Percentiles rank a stretch among this genome's conserved stretches.
Conservation (phyloP, 2,113 vertebrate genomes). For the Mormoops blainvillei region DNA sequence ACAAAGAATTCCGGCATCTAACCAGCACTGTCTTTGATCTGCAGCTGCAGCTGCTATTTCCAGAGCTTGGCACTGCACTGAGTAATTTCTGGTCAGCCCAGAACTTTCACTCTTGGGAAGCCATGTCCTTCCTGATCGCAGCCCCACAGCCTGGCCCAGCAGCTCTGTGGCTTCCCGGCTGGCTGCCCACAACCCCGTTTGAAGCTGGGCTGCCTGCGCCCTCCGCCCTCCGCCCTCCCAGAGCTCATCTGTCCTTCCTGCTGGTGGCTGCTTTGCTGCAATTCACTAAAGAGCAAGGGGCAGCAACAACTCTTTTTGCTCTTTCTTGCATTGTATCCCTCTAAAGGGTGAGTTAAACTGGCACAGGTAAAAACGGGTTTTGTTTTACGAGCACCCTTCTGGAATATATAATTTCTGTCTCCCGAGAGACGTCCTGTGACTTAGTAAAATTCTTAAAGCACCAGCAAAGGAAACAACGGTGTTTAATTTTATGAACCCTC, state of each 20-base stretch:
- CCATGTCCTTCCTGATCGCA: background rate
- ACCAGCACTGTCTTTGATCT: constrained; percentile 25
- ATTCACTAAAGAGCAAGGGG: background rate
- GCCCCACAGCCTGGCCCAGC: background rate
- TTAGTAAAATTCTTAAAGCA: background rate
- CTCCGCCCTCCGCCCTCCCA: background rate
- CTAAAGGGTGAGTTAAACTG: background rate
- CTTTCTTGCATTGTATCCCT: background rate
- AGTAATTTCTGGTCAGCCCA: constrained; percentile 28
- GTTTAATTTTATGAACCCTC: constrained; percentile 20
- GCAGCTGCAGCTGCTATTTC: constrained; percentile 34
- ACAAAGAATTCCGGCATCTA: background rate
- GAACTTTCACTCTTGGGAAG: constrained; percentile 4
- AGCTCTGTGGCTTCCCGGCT: background rate
- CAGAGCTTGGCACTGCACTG: background rate
- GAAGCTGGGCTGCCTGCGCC: background rate
- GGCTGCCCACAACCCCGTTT: background rate
- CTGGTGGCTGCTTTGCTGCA: background rate
- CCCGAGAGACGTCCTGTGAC: background rate
- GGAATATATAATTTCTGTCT: constrained; percentile 7
- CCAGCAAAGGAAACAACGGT: background rate
- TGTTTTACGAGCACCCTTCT: constrained; percentile 1
- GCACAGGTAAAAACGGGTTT: background rate
- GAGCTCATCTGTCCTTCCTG: fast-evolving
- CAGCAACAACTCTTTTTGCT: background rate